Evolutionary conservation across 2,113 vertebrate genomes (phyloP).

Genomic region (Phoxinus phoxinus): DNA sequence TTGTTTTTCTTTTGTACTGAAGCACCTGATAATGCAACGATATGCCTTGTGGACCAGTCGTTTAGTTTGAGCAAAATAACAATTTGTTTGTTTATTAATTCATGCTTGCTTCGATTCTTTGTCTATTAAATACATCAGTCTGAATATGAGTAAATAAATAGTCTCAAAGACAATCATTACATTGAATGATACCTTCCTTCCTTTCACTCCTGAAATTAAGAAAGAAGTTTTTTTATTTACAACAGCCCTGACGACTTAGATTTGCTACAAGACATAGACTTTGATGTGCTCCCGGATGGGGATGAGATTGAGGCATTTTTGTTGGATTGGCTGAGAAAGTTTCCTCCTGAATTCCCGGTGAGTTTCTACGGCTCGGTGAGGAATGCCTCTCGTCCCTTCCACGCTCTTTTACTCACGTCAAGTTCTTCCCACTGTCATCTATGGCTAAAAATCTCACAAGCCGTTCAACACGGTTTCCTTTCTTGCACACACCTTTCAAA

Average conservation of each 20-base stretch:
- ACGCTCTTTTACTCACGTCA: conserved; percentile 57
- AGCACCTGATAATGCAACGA: conserved; percentile 94
- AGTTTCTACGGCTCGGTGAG: conserved; percentile 79
- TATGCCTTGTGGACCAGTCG: conserved; percentile 93
- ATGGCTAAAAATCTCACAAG: conserved; percentile 63
- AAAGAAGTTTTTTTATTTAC: conserved; percentile 96
- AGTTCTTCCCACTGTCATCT: conserved; percentile 65
- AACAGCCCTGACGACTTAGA: conserved; percentile 92
- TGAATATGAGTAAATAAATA: conserved; percentile 83
- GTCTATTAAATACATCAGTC: conserved; percentile 87
- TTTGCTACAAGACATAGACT: conserved; percentile 91
- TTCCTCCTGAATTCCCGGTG: conserved; percentile 79
- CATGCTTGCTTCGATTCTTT: conserved; percentile 80
- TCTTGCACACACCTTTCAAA: conserved; percentile 49
- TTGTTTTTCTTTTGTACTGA: conserved; percentile 96
- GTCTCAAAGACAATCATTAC: conserved; percentile 93
- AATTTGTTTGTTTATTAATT: conserved; percentile 59
- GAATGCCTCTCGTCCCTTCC: conserved; percentile 62
- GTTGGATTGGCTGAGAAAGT: conserved; percentile 84
- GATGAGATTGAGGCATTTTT: conserved; percentile 84
- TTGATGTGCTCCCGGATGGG: conserved; percentile 87
- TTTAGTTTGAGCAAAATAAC: conserved; percentile 80
- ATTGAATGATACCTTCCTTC: conserved; percentile 94
- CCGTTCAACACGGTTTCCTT: conserved; percentile 64
- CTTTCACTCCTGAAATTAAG: conserved; percentile 90